phyloP scores from a whole-genome alignment of 1,140 invertebrate species.

The Drosophila ficusphila region DNA sequence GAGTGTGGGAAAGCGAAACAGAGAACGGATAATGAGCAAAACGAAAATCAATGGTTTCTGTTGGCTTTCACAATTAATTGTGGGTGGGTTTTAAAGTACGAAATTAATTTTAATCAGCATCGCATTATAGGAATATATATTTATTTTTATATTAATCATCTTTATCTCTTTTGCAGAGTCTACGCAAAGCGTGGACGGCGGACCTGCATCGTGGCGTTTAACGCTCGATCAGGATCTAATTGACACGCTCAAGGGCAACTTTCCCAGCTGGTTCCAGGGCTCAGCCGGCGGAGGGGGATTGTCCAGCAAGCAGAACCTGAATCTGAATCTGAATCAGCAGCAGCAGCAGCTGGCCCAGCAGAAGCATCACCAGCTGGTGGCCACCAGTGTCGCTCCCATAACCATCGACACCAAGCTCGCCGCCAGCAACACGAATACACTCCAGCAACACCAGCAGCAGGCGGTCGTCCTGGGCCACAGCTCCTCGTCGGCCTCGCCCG shows the following conservation, averaged over 20 bases:
- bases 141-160: background rate
- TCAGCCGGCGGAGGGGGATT: constrained; percentile 29
- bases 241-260: constrained; percentile 94
- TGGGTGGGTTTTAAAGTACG: constrained; percentile 11
- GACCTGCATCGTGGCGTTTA: constrained; percentile 93
- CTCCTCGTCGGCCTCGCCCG: constrained; percentile 74
- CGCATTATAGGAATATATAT: no score
- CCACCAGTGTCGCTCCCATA: constrained; percentile 70
- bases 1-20: background rate
- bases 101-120: no score
- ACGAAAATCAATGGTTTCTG: constrained; percentile 27
- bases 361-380: constrained; percentile 49
- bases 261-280: constrained; percentile 94
- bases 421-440: constrained; percentile 66
- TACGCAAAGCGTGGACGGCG: constrained; percentile 91
- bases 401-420: constrained; percentile 69
- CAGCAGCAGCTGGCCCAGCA: constrained; percentile 58
- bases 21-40: background rate
- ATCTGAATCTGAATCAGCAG: constrained; percentile 63
- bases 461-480: constrained; percentile 55
- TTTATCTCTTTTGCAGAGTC: constrained; percentile 88
- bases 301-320: constrained; percentile 63
- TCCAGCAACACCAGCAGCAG: constrained; percentile 62
- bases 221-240: constrained; percentile 95
- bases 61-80: constrained; percentile 1